Base-by-base conservation (phyloP, 1,140 invertebrate genomes). In the Gonioctena quinquepunctata region DNA sequence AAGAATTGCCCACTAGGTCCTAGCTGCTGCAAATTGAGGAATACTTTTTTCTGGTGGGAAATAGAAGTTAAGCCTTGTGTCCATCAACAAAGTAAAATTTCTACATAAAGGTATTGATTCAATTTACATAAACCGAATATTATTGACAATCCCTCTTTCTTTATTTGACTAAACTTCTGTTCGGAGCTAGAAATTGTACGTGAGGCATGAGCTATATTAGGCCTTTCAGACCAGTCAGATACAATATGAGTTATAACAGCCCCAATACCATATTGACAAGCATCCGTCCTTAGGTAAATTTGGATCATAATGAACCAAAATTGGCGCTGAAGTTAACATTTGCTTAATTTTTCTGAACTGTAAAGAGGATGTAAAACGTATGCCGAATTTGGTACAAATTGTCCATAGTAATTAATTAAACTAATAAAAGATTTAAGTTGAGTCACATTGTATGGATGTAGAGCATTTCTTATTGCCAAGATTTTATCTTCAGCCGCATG, bases 401-500 rank as follows among this genome's bases (percentile, higher is more conserved):
- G 16, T 3, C 18, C 18, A 23, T 56, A 56, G 21, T 4, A 56
- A 21, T 56, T 56, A 4, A 56, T 11, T 2, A 2, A 19, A 19
- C 54, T 21, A 13, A 56, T 19, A 56, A 56, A 56, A 4, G 54
- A 2, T 56, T 56, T 13, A n/a, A 85, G 71, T 13, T 56, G 3
- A 3, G 2, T 56, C 2, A 56, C 16, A 19, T 56, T 56, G 1
- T 56, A 2, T 3, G 54, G 54, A 19, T 19, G 3, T 21, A 21
- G 54, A 8, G 50, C 50, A 1, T 19, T 56, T 4, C 21, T 19
- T 21, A 4, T 56, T 19, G 18, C 54, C 22, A 3, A 3, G 2
- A 22, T 56, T 56, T 54, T 80, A n/a, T 73, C 73, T 11, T 54
- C 60, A 8, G 74, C 49, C 16, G 80, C 77, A 48, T 66, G 59